Evolutionary conservation across 2,888 invertebrate genomes (phyloP).

Genomic region (Megamerina dolium): DNA sequence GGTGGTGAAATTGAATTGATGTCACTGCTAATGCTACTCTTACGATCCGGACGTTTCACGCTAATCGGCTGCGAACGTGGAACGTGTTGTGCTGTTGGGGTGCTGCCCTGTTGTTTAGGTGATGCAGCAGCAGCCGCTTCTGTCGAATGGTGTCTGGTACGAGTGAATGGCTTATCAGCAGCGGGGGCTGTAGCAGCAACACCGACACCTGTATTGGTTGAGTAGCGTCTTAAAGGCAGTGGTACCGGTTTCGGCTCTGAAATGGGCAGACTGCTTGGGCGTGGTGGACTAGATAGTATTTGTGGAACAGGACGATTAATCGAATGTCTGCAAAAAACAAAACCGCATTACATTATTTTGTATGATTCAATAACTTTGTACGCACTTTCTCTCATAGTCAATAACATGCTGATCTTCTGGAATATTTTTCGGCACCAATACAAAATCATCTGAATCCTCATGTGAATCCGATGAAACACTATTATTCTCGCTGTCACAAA

Average conservation of each 20-base stretch:
- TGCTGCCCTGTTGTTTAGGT: conserved; percentile 21
- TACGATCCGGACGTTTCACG: conserved; percentile 68
- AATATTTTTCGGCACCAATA: conserved; percentile 67
- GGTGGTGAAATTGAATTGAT: conserved; percentile 91
- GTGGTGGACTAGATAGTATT: conserved; percentile 54
- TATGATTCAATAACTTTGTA: neutral
- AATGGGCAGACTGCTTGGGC: conserved; percentile 64
- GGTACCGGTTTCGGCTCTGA: conserved; percentile 75
- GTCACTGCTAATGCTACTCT: conserved; percentile 63
- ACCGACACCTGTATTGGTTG: conserved; percentile 21
- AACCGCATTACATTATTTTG: too few species aligned
- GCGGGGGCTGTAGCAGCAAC: conserved; percentile 20
- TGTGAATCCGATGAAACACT: conserved; percentile 58
- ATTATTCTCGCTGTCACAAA: conserved; percentile 50
- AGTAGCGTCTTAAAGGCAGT: conserved; percentile 48
- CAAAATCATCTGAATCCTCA: conserved; percentile 72
- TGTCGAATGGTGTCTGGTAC: conserved; percentile 13
- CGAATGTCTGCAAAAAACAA: conserved; percentile 31
- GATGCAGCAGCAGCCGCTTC: conserved; percentile 17
- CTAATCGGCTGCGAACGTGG: conserved; percentile 83
- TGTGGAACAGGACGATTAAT: conserved; percentile 20
- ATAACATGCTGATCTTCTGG: conserved; percentile 54
- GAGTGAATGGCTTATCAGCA: conserved; percentile 22
- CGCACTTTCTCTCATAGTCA: conserved; percentile 42
- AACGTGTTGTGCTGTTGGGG: conserved; percentile 50